A percentile compares a stretch with the other conserved stretches of the same genome.
Conservation (phyloP, 2,113 vertebrate species). For the Heteronetta atricapilla region DNA sequence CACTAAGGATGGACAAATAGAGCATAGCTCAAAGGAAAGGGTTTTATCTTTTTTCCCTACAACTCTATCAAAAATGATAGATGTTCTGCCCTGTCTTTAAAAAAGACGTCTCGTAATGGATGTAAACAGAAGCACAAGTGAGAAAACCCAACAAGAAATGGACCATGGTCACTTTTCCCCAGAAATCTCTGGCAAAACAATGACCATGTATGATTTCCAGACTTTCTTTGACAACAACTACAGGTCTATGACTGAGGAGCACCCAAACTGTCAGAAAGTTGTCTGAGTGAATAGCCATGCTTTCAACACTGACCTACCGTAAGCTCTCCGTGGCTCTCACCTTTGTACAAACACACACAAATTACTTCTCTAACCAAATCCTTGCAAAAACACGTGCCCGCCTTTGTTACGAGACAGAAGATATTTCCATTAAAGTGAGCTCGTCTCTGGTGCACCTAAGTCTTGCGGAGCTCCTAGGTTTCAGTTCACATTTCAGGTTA, state of each 20-base stretch:
- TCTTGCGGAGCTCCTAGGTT: conserved; percentile 66
- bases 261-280: not conserved
- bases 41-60: rapidly evolving
- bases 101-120: not conserved
- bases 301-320: not conserved
- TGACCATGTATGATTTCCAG: not conserved
- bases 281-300: not conserved
- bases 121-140: not conserved
- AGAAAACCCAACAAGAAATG: not conserved
- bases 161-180: not conserved
- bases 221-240: not conserved
- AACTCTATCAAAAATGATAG: not conserved
- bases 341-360: not conserved
- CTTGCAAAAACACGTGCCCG: conserved; percentile 45
- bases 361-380: conserved; percentile 47
- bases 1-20: not conserved
- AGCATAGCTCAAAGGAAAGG: not conserved
- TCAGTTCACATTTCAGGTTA: conserved; percentile 79
- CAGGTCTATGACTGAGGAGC: not conserved
- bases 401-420: conserved; percentile 40
- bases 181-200: not conserved
- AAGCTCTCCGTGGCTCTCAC: not conserved
- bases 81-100: not conserved
- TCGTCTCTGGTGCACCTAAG: conserved; percentile 54
- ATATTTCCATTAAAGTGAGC: conserved; percentile 64